Evolutionary conservation across 2,888 invertebrate species (phyloP).

Genomic region (Steinernema hermaphroditum): DNA sequence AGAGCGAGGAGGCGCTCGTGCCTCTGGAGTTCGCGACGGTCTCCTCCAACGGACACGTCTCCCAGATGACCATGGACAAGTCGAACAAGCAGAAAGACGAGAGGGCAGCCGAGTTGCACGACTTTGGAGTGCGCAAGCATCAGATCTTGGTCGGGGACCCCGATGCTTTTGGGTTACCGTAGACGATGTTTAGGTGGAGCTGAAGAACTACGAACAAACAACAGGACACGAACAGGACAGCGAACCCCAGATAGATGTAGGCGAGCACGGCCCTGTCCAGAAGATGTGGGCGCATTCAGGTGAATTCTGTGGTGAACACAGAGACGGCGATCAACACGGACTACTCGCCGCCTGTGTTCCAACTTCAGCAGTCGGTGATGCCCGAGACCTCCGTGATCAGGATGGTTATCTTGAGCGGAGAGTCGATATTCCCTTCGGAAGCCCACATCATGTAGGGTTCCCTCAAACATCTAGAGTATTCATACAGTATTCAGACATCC

Average conservation of each 20-base stretch:
- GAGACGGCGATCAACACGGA: constrained; percentile 17
- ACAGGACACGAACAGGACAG: constrained; percentile 44
- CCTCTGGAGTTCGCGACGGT: constrained; percentile 36
- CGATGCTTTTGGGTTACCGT: too few species aligned
- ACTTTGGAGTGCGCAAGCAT: constrained; percentile 62
- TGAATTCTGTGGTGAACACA: constrained; percentile 9
- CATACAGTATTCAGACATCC: constrained; percentile 41
- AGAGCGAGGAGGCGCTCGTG: constrained; percentile 9
- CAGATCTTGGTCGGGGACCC: constrained; percentile 59
- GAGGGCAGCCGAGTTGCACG: constrained; percentile 50
- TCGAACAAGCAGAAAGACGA: constrained; percentile 38
- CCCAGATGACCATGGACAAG: constrained; percentile 6
- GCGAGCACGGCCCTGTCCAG: not conserved
- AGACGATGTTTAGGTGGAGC: constrained; percentile 59
- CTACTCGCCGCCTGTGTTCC: constrained; percentile 1
- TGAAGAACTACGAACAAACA: constrained; percentile 57
- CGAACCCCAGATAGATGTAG: constrained; percentile 47
- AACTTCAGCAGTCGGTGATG: not conserved
- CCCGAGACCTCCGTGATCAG: constrained; percentile 11
- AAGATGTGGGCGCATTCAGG: not conserved
- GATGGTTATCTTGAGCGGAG: not conserved
- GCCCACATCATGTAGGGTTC: not conserved
- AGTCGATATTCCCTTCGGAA: constrained; percentile 15
- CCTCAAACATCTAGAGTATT: too few species aligned
- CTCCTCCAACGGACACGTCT: constrained; percentile 33